These are phyloP conservation scores for Augiades crinisus DNA, from an alignment of 2,888 invertebrate species.

Conservation along the genomic window DNA sequence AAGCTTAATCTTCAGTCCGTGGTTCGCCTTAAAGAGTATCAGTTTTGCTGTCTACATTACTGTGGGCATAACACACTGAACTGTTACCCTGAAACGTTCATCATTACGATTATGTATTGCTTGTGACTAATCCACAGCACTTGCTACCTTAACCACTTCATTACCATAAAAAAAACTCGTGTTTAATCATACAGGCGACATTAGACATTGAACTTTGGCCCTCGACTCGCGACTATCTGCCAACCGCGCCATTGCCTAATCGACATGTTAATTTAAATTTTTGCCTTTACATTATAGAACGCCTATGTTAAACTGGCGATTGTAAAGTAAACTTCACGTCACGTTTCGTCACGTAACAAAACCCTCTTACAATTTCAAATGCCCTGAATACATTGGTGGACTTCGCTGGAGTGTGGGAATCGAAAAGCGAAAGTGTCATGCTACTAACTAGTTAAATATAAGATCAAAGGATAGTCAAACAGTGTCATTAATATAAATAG, in stretches of 20 bases:
- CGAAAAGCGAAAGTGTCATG: not conserved
- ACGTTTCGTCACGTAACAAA: constrained; percentile 11
- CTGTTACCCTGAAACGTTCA: too few species aligned
- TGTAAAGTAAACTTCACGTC: constrained; percentile 12
- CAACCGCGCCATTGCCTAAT: constrained; percentile 20
- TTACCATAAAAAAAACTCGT: constrained; percentile 7
- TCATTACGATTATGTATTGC: too few species aligned
- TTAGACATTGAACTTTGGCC: constrained; percentile 26
- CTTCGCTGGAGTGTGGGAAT: not conserved
- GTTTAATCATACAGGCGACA: constrained; percentile 9
- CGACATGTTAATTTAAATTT: constrained; percentile 25
- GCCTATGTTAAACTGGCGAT: constrained; percentile 13
- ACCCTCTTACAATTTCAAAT: constrained; percentile 16
- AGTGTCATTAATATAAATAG: too few species aligned
- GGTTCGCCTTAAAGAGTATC: too few species aligned
- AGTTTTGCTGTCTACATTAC: too few species aligned
- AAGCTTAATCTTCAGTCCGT: too few species aligned
- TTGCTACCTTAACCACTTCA: not conserved
- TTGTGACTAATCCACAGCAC: too few species aligned
- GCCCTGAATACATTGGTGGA: constrained; percentile 1
- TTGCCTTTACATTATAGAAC: constrained; percentile 21
- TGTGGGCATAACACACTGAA: too few species aligned
- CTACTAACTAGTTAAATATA: too few species aligned
- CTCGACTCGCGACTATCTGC: constrained; percentile 24
- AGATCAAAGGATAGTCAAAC: too few species aligned